Evolutionary conservation across 2,797 vertebrate species (phyloP).

Genomic region (Acrossocheilus fasciatus): DNA sequence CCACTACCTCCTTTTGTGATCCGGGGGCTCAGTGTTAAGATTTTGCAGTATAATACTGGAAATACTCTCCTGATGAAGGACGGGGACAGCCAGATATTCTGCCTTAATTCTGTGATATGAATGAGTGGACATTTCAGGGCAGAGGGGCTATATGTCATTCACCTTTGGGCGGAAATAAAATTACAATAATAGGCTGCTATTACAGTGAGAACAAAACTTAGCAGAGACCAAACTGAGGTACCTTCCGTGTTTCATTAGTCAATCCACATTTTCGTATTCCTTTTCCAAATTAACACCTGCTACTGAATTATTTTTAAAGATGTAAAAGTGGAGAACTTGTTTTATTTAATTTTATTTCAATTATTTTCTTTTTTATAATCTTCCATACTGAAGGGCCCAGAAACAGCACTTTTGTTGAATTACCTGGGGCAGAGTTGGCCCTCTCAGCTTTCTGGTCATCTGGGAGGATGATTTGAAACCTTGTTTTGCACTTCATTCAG

Average conservation of each 20-base stretch:
- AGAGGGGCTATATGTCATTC: conserved; percentile 63
- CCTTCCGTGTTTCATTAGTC: conserved; percentile 58
- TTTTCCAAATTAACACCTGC: conserved; percentile 52
- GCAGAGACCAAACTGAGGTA: conserved; percentile 66
- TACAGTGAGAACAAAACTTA: conserved; percentile 60
- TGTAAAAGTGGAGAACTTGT: conserved; percentile 48
- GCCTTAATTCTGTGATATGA: not conserved
- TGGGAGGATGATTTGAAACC: conserved; percentile 19
- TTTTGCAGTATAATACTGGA: conserved; percentile 2
- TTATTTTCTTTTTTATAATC: conserved; percentile 54
- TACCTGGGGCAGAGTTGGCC: conserved; percentile 67
- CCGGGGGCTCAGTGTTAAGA: conserved; percentile 3
- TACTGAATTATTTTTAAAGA: conserved; percentile 74
- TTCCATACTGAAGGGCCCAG: conserved; percentile 63
- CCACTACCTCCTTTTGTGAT: not conserved
- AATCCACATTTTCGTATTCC: conserved; percentile 45
- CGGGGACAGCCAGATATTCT: conserved; percentile 18
- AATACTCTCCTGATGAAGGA: not conserved
- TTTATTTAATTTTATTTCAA: conserved; percentile 79
- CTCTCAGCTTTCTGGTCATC: conserved; percentile 41
- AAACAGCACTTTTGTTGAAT: not conserved
- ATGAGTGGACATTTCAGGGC: conserved; percentile 71
- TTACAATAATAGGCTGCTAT: conserved; percentile 60
- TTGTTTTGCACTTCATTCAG: conserved; percentile 74
- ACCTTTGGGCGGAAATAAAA: conserved; percentile 38